Evolutionary conservation across 2,797 vertebrate genomes (phyloP).

Genomic region (Uromys caudimaculatus): DNA sequence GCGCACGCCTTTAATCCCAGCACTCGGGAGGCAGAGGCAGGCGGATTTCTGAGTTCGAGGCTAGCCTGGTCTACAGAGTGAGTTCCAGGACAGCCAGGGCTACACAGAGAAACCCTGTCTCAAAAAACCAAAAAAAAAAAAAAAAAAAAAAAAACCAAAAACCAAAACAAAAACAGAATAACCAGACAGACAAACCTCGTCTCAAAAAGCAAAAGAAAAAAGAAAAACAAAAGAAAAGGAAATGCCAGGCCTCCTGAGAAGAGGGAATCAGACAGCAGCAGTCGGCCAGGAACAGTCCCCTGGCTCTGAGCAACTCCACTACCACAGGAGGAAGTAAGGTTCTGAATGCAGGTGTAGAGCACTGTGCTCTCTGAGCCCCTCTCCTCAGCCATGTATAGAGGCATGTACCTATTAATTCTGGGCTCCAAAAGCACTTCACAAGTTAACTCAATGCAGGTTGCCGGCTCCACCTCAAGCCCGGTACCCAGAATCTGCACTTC

Average conservation of each 20-base stretch:
- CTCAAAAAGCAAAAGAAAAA: neutral
- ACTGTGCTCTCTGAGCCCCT: neutral
- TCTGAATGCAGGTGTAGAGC: rapidly evolving
- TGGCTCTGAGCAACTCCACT: neutral
- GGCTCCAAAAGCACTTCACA: neutral
- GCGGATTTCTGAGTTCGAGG: neutral
- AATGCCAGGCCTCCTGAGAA: neutral
- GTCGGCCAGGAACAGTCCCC: neutral
- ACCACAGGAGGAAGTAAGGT: neutral
- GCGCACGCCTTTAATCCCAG: neutral
- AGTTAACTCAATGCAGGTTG: neutral
- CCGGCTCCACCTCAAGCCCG: neutral
- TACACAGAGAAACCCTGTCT: neutral
- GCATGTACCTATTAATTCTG: neutral
- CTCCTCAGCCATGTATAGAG: neutral
- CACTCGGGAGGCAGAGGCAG: neutral
- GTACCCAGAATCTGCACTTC: neutral
- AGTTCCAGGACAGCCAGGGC: neutral
- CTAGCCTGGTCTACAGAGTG: neutral
- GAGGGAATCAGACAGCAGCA: slow-evolving; percentile 12
- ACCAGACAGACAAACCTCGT: neutral
- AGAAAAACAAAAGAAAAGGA: neutral
- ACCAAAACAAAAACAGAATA: too few relatives aligned
- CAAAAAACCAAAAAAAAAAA: neutral
- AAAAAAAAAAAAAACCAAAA: neutral